Evolutionary conservation across 64 coral and sea anemone species (phyloP).

Genomic region (Actinia equina): DNA sequence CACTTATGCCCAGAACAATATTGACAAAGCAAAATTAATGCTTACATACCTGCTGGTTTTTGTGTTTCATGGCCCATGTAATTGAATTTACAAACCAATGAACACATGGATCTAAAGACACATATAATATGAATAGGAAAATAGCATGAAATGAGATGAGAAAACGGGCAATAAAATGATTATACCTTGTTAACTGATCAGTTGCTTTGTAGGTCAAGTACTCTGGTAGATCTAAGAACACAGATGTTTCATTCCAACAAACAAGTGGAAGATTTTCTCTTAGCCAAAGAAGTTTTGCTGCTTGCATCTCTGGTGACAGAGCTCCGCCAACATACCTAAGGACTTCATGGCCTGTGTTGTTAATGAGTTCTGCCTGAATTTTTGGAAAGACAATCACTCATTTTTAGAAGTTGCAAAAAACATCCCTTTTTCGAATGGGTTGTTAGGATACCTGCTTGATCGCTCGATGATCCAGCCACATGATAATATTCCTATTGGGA

Average conservation of each 20-base stretch:
- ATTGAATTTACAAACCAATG: slow-evolving; percentile 95
- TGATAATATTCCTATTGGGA: slow-evolving; percentile 67
- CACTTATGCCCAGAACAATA: too few relatives aligned
- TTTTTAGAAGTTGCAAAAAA: too few relatives aligned
- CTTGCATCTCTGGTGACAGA: slow-evolving; percentile 90
- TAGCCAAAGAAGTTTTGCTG: slow-evolving; percentile 90
- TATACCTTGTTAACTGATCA: slow-evolving; percentile 47
- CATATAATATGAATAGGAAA: not conserved
- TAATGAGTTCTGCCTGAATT: slow-evolving; percentile 60
- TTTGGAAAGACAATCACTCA: not conserved
- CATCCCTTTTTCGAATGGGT: too few relatives aligned
- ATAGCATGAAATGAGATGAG: not conserved
- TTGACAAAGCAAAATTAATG: too few relatives aligned
- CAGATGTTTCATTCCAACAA: slow-evolving; percentile 56
- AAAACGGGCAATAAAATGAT: not conserved
- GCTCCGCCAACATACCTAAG: slow-evolving; percentile 80
- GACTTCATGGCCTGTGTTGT: slow-evolving; percentile 64
- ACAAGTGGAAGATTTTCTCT: slow-evolving; percentile 67
- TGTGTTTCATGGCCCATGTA: slow-evolving; percentile 86
- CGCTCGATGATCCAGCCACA: slow-evolving; percentile 95
- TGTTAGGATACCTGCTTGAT: slow-evolving; percentile 24
- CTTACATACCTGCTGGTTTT: slow-evolving; percentile 49
- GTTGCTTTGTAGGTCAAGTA: slow-evolving; percentile 89
- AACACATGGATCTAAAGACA: slow-evolving; percentile 71
- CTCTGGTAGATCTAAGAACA: slow-evolving; percentile 89